phyloP scores from a whole-genome alignment of 2,113 vertebrate species.

The Genyomyrus donnyi region DNA sequence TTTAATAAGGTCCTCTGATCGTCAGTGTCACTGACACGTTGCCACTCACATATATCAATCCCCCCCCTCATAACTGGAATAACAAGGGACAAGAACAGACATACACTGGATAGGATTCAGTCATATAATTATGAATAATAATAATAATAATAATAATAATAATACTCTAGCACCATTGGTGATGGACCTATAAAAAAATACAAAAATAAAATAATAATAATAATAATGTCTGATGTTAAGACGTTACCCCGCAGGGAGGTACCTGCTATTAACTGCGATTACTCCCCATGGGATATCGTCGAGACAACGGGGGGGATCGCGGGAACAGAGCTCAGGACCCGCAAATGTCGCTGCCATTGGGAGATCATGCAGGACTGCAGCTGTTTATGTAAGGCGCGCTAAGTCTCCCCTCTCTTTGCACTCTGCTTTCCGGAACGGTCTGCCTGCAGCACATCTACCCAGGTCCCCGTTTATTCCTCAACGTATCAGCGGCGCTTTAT shows the following conservation, averaged over 20 bases:
- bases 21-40: not conserved
- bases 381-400: slow-evolving; percentile 7
- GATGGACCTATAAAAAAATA: too few relatives aligned
- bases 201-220: not conserved
- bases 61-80: not conserved
- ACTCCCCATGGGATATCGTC: not conserved
- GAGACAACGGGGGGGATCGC: not conserved
- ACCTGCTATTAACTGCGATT: not conserved
- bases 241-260: not conserved
- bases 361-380: not conserved
- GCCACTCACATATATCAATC: not conserved
- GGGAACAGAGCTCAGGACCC: not conserved
- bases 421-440: not conserved
- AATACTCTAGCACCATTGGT: too few relatives aligned
- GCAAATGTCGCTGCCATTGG: not conserved
- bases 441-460: not conserved
- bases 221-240: not conserved
- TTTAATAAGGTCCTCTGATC: not conserved
- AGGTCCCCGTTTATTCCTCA: not conserved
- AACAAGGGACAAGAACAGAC: not conserved
- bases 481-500: not conserved
- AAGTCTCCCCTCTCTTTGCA: not conserved
- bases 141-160: not conserved
- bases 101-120: not conserved
- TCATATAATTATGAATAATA: not conserved